Evolutionary conservation across 2,888 invertebrate genomes (phyloP), one percentile per base, ranked within the genome.

Genomic region (Myathropa florea): DNA sequence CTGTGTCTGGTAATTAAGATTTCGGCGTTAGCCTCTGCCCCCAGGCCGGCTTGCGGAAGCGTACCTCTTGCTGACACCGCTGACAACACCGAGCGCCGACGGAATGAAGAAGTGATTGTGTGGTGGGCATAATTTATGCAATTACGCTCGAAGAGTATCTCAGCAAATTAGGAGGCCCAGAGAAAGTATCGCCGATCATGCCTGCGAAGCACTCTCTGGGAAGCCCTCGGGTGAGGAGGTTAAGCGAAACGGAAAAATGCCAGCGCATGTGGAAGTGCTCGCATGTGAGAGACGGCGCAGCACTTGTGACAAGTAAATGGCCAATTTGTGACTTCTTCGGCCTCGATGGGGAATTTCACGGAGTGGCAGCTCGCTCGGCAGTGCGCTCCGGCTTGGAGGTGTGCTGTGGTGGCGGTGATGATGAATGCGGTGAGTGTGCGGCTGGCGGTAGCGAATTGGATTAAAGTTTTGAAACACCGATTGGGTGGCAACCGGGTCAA

Each of bases 391-490:
- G 28, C 36, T 53, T 18, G 67, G 59, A 73, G 81, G 81, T 85
- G 84, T 84, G 84, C n/a, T n/a, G 85, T 82, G 81, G 81, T 77
- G 59, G 72, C 26, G 72, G 67, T 67, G 72, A 72, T 81, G 72
- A 81, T 81, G 76, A 77, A 85, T 85, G 77, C 64, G 36, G 59
- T 68, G 70, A 59, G 73, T 70, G 64, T 60, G 80, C 57, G 67
- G 71, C 57, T 64, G 63, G 70, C 71, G 64, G 81, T 77, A 81
- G 84, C 81, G 61, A 84, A 81, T 81, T 81, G 76, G 84, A 84
- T 84, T 81, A 46, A 81, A 84, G 68, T 84, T 84, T 61, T 72
- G 72, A 67, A 81, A 84, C 67, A 18, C 14, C 28, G 57, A 67
- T 81, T 72, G 67, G 71, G 59, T 75, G 72, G 33, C 28, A 81